These are phyloP conservation scores for Zaprionus ghesquierei DNA, from an alignment of 1,140 invertebrate species.

Conservation along the genomic window DNA sequence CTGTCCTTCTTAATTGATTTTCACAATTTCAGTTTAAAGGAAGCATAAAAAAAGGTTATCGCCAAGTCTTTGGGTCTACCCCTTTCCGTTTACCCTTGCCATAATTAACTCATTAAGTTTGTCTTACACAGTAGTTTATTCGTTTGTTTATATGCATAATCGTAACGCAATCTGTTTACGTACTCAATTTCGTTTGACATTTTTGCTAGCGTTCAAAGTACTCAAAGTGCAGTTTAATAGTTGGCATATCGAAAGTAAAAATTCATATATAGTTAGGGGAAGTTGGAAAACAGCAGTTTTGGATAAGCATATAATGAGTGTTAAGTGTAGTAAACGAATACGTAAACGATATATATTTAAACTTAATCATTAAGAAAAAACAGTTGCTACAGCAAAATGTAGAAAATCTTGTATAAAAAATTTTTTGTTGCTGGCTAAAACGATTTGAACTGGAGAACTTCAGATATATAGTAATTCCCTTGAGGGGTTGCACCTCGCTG, in stretches of 20 bases:
- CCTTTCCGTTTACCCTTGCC: background rate
- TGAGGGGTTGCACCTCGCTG: background rate
- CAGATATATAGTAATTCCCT: conserved; percentile 11
- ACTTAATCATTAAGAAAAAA: conserved; percentile 10
- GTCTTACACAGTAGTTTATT: conserved; percentile 73
- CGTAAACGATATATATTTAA: conserved; percentile 6
- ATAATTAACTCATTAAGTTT: conserved; percentile 13
- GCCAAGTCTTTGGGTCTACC: background rate
- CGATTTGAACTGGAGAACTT: conserved; percentile 14
- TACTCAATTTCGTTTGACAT: conserved; percentile 70
- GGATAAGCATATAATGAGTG: background rate
- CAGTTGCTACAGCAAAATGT: conserved; percentile 1
- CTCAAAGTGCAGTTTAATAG: conserved; percentile 63
- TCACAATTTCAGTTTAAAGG: too few relatives aligned
- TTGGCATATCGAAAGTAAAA: conserved; percentile 15
- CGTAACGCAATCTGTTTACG: conserved; percentile 64
- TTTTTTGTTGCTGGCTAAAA: conserved; percentile 25
- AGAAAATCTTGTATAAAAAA: conserved; percentile 17
- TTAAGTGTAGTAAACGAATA: background rate
- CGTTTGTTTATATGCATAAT: conserved; percentile 77
- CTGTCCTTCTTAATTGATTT: too few relatives aligned
- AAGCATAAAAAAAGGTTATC: too few relatives aligned
- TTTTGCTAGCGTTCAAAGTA: conserved; percentile 65
- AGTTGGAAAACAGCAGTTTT: conserved; percentile 40
- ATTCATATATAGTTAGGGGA: conserved; percentile 39